A percentile compares a stretch with the other conserved stretches of the same genome.
Conservation (phyloP, 2,113 vertebrate genomes). For the Alethe castanea region DNA sequence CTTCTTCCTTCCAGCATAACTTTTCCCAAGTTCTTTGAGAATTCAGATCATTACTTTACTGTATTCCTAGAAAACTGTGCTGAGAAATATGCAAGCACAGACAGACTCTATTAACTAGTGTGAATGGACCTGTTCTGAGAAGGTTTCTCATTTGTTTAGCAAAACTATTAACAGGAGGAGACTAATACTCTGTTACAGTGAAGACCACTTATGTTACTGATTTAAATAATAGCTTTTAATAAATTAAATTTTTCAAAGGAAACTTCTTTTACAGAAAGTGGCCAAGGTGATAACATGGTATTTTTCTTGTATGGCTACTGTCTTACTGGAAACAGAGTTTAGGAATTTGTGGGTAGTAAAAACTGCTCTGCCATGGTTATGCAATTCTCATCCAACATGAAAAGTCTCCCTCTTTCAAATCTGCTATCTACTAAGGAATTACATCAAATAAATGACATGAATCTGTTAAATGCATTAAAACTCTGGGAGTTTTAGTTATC, state of each 20-base stretch:
- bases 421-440: background rate
- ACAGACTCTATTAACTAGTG: background rate
- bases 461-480: background rate
- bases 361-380: background rate
- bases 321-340: background rate
- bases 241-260: background rate
- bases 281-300: fast-evolving
- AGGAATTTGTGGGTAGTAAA: background rate
- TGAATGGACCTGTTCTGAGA: background rate
- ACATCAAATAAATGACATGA: background rate
- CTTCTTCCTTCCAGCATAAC: background rate
- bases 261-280: background rate
- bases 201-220: background rate
- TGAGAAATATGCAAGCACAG: background rate
- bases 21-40: background rate
- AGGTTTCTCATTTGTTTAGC: background rate
- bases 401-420: background rate
- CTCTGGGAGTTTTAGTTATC: background rate
- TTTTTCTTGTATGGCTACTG: background rate
- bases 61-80: background rate
- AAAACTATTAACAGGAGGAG: background rate
- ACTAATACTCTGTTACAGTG: background rate
- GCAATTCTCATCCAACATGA: background rate
- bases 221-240: background rate
- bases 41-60: background rate